Base-by-base conservation (phyloP, 2,113 vertebrate species). In the Misgurnus mizolepis region DNA sequence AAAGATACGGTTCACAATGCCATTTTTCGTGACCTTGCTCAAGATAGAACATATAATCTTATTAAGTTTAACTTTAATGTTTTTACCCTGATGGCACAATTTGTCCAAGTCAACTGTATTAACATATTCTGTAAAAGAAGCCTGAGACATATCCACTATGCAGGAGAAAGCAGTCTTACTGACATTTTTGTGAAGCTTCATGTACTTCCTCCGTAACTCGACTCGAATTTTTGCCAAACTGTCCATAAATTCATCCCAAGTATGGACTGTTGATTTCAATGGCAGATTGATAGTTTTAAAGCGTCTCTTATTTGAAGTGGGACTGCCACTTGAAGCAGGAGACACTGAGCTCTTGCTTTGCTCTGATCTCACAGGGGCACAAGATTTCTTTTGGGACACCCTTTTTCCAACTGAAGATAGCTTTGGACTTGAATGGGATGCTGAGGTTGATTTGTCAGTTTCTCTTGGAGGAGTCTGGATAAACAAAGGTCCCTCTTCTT, bases 151-250 rank as follows among this genome's bases (percentile, higher is more conserved):
- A 50, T 97, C 96, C 88, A 98, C 94, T 83, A 98, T 93, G 43
- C 94, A 94, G 81, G 94, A 93, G 90, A 98, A 99, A 40, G 94
- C 95, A 81, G 94, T 93, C 81, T 92, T 90, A 74, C 96, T 94
- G 87, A 99, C 96, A 7, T 90, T 95, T 62, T 96, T 93, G 84
- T 97, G 96, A 85, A 98, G 96, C 85, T 98, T 98, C 97, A 98
- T 98, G 11, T 98, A 99, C 88, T 92, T 98, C 85, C 94, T 96
- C 43, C 97, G 93, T 84, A 97, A 91, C 84, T 96, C 93, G 5
- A 92, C 87, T 18, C 96, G 94, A 87, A 98, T 90, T 49, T 89
- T 87, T 86, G 88, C 92, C 50, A 98, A 89, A 86, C 95, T 96
- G 61, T 95, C 95, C 94, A 98, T 95, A 45, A 98, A 88, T 66